Percentiles rank a stretch among this genome's conserved stretches.
Evolutionary conservation across 1,140 invertebrate species (phyloP).

Genomic region (Teleogryllus occipitalis): DNA sequence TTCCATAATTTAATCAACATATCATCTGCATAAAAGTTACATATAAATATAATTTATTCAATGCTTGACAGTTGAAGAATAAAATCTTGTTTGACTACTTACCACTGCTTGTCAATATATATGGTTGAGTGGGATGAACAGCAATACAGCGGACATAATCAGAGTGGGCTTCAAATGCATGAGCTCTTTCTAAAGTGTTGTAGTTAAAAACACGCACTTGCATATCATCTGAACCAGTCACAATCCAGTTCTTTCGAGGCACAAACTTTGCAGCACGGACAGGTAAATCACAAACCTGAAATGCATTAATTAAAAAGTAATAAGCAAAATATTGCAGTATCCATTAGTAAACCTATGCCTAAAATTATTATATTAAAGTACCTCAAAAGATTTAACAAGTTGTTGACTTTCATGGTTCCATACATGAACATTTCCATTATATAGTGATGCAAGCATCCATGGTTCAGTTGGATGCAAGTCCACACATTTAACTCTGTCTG

Average conservation of each 20-base stretch:
- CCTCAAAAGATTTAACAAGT: slow-evolving; percentile 88
- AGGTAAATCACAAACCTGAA: slow-evolving; percentile 85
- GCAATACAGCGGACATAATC: slow-evolving; percentile 96
- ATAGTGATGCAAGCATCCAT: slow-evolving; percentile 96
- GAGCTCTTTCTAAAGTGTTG: slow-evolving; percentile 92
- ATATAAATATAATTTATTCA: not conserved
- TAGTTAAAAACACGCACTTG: slow-evolving; percentile 96
- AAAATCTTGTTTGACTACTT: slow-evolving; percentile 32
- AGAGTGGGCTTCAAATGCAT: slow-evolving; percentile 96
- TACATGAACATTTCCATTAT: slow-evolving; percentile 98
- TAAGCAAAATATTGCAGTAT: not conserved
- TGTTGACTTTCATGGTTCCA: slow-evolving; percentile 97
- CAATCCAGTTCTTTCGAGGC: slow-evolving; percentile 95
- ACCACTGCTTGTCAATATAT: slow-evolving; percentile 94
- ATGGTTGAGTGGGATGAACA: slow-evolving; percentile 95
- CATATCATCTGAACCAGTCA: slow-evolving; percentile 96
- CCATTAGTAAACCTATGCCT: not conserved
- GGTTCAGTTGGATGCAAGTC: slow-evolving; percentile 96
- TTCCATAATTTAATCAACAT: slow-evolving; percentile 99
- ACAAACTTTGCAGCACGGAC: slow-evolving; percentile 94
- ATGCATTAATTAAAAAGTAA: not conserved
- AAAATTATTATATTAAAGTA: slow-evolving; percentile 26
- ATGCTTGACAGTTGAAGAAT: not conserved
- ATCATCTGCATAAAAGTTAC: slow-evolving; percentile 65
- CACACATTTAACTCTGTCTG: slow-evolving; percentile 95